These are phyloP conservation scores for Harpalus rubripes DNA, from an alignment of 2,888 invertebrate genomes.

Conservation along the genomic window DNA sequence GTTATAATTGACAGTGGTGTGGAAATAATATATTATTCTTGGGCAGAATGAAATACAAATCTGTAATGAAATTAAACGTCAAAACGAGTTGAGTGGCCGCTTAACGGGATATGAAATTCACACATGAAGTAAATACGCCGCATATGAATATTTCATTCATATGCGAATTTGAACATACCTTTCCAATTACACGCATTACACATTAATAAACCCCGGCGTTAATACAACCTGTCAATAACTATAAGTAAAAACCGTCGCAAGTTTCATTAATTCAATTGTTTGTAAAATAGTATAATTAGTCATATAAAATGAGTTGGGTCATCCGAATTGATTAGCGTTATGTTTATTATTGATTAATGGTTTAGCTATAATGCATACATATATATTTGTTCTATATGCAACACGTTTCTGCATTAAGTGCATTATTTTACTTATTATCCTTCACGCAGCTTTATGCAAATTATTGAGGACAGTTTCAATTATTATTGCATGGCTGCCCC, in stretches of 20 bases:
- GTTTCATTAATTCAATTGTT: slow-evolving; percentile 53
- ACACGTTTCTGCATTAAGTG: slow-evolving; percentile 30
- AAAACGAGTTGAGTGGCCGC: slow-evolving; percentile 23
- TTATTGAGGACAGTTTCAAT: slow-evolving; percentile 11
- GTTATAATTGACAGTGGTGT: slow-evolving; percentile 18
- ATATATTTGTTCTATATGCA: slow-evolving; percentile 15
- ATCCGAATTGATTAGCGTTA: slow-evolving; percentile 17
- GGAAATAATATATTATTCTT: slow-evolving; percentile 30
- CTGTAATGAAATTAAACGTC: slow-evolving; percentile 37
- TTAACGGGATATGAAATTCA: slow-evolving; percentile 28
- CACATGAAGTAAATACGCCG: slow-evolving; percentile 36
- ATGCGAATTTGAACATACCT: slow-evolving; percentile 43
- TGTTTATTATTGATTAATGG: slow-evolving; percentile 32
- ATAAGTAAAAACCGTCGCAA: slow-evolving; percentile 11
- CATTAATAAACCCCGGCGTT: slow-evolving; percentile 28
- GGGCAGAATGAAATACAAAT: slow-evolving; percentile 34
- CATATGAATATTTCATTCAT: slow-evolving; percentile 29
- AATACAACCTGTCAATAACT: slow-evolving; percentile 39
- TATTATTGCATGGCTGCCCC: background rate
- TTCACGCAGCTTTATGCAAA: background rate
- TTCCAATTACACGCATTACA: slow-evolving; percentile 45
- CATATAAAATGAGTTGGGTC: slow-evolving; percentile 38
- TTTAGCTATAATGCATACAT: slow-evolving; percentile 20
- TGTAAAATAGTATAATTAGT: slow-evolving; percentile 49
- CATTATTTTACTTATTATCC: slow-evolving; percentile 38